phyloP scores from a whole-genome alignment of 2,113 vertebrate species.

The Tetrao urogallus region DNA sequence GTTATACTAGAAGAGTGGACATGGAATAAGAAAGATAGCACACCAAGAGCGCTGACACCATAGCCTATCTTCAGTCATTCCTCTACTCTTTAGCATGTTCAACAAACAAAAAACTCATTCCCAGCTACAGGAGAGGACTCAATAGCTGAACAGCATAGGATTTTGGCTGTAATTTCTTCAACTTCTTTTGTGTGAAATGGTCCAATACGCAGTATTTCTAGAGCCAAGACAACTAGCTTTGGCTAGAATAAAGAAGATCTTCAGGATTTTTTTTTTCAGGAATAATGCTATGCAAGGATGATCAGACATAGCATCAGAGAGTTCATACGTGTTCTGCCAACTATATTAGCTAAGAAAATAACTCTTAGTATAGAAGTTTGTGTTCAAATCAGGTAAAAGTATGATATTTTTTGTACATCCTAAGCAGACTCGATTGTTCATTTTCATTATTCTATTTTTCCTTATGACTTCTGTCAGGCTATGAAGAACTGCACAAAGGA shows the following conservation, averaged over 20 bases:
- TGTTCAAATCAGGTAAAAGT: background rate
- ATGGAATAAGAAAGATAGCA: background rate
- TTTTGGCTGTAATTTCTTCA: background rate
- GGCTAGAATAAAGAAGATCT: background rate
- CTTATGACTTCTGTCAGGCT: background rate
- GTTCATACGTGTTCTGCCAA: background rate
- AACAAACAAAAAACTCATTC: background rate
- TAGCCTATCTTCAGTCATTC: background rate
- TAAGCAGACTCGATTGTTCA: fast-evolving
- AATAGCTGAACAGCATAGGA: background rate
- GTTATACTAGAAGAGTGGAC: background rate
- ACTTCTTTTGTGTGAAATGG: background rate
- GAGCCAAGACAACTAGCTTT: background rate
- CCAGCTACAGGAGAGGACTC: background rate
- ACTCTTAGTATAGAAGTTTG: background rate
- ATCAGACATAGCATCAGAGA: background rate
- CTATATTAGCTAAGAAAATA: background rate
- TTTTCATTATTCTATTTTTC: background rate
- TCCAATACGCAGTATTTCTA: background rate
- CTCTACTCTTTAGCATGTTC: background rate
- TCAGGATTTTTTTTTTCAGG: background rate
- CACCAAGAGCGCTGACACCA: background rate
- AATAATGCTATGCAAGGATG: background rate
- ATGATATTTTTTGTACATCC: background rate
- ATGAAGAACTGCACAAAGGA: background rate